A percentile compares a stretch with the other conserved stretches of the same genome.
Conservation (phyloP, 1,140 invertebrate species). For the Schlechtendalia chinensis region DNA sequence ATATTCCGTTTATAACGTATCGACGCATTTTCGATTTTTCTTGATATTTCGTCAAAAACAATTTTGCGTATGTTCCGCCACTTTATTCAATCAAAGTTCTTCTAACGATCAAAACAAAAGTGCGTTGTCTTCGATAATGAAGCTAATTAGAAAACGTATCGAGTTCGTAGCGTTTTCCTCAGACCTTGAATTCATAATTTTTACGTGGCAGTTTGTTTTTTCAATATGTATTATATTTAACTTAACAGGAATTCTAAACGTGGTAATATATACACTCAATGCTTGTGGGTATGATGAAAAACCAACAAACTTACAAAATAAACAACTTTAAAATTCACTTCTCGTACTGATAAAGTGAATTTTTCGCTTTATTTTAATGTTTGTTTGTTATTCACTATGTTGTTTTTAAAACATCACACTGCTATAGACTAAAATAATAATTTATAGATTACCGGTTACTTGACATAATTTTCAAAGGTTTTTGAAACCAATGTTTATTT, state of each 20-base stretch:
- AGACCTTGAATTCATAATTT: background rate
- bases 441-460: background rate
- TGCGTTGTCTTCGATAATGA: too few species aligned
- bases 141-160: background rate
- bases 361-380: background rate
- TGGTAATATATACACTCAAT: background rate
- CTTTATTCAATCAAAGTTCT: too few species aligned
- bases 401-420: background rate
- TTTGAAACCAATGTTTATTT: background rate
- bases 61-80: too few species aligned
- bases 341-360: background rate
- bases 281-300: background rate
- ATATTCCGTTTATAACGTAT: too few species aligned
- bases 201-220: background rate
- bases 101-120: too few species aligned
- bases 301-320: conserved; percentile 17
- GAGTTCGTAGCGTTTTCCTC: background rate
- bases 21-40: too few species aligned
- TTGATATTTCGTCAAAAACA: too few species aligned
- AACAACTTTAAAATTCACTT: conserved; percentile 36
- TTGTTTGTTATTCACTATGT: background rate
- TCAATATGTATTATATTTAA: conserved; percentile 5
- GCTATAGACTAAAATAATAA: background rate
- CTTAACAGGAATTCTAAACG: background rate
- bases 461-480: background rate